Evolutionary conservation across 2,888 invertebrate species (phyloP), one percentile per base, ranked within the genome.

Genomic region (Leptopilina drosophilae): DNA sequence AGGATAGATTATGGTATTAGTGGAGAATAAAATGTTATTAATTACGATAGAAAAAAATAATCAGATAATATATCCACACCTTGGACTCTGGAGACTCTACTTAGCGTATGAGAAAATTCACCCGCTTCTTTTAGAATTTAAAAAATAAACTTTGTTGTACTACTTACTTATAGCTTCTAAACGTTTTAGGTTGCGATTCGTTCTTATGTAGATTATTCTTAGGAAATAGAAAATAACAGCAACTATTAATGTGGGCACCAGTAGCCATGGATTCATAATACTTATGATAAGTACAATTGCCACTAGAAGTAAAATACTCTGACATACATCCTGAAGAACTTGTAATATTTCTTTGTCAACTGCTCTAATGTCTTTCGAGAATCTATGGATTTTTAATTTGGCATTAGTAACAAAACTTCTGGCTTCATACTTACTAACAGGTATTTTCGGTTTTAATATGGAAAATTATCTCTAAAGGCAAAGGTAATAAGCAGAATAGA

Each of bases 341-440:
- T 93, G 92, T 0, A 95, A 94, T 82, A 95, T 83, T 26, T 94
- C 92, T 85, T 94, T 94, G 85, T 95, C 95, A 1, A 95, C 93
- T 0, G 94, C 93, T 1, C 94, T 97, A 93, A 97, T 95, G 87
- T 98, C 98, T 91, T 97, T 98, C 0, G 97, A 96, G 92, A 98
- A 97, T 56, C 98, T 91, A 56, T 49, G 1, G 11, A 49, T 11
- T 46, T 46, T 46, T 33, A 2, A 20, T 20, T 20, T 20, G 20
- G 20, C 20, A 20, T 20, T 20, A 20, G 20, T 20, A 20, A 33
- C 42, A 42, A 42, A 42, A 42, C 1, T 8, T 42, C 8, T 6
- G 42, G 42, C 8, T 42, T 8, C 7, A 42, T 42, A 42, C 6
- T 5, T 42, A 42, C 42, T 42, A 2, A 42, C 4, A 42, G 42